Evolutionary conservation across 2,888 invertebrate genomes (phyloP), one percentile per base, ranked within the genome.

Genomic region (Apotomis capreana): DNA sequence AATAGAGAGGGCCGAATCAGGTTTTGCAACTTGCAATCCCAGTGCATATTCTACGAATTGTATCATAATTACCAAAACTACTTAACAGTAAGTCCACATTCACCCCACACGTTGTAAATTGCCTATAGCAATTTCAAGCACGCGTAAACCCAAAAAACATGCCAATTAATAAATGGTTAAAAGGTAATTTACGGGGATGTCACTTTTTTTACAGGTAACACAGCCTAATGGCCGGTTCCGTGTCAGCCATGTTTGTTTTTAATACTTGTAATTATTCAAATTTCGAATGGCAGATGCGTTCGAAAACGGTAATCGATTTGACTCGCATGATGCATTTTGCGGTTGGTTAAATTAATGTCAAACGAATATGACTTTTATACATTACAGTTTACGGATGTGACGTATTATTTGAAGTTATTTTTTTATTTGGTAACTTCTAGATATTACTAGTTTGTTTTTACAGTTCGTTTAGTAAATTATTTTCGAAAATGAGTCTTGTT

Each of bases 211-310:
- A 85, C 84, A 85, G 86, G 85, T 85, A 86, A 82, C 79, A 76
- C 79, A 78, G 79, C 74, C 76, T 89, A 89, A 90, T 89, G 85
- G 83, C 80, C 74, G 82, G 80, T 78, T 84, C 78, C 80, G 77
- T 86, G 84, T 83, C 87, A 80, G 80, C 80, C 80, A 83, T 81
- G 84, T 88, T 85, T 87, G 84, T 84, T 85, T 84, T 83, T 83
- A 79, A 84, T 85, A 86, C 86, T 83, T 85, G 87, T 89, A 87
- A 92, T 91, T 91, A 91, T 90, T 91, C 84, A 91, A 92, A 91
- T 89, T 89, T 88, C 76, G 88, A 89, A 89, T 86, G 83, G 89
- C 92, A 91, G 91, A 92, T 92, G 92, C 86, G 83, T 85, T 81
- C 81, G 80, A 79, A 82, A 84, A 83, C 84, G 84, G 79, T 85